Evolutionary conservation across 2,888 invertebrate species (phyloP).

Genomic region (Watsonalla cultraria): DNA sequence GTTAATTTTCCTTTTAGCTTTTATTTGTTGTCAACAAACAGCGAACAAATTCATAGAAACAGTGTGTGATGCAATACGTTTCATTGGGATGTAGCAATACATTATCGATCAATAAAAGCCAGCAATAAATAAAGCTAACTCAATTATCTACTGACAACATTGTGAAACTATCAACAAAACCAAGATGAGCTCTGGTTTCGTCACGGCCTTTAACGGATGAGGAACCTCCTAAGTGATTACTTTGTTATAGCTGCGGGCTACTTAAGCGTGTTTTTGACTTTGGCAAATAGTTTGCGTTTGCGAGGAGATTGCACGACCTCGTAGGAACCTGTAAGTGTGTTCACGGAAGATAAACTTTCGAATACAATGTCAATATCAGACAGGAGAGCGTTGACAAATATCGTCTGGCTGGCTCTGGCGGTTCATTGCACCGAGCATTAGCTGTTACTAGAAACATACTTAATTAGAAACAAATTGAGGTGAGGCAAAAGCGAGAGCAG

Average conservation of each 20-base stretch:
- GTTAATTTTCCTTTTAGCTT: not conserved
- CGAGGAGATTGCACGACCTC: constrained; percentile 44
- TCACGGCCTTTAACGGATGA: constrained; percentile 16
- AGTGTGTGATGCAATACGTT: not conserved
- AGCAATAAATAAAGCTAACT: not conserved
- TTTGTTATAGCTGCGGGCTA: not conserved
- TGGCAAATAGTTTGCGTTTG: constrained; percentile 16
- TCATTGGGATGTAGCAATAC: not conserved
- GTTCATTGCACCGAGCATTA: constrained; percentile 31
- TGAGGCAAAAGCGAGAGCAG: constrained; percentile 48
- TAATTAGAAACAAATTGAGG: constrained; percentile 29
- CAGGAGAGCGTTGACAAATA: constrained; percentile 30
- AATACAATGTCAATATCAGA: constrained; percentile 61
- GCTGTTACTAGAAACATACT: constrained; percentile 15
- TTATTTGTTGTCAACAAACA: not conserved
- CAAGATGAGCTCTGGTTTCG: constrained; percentile 8
- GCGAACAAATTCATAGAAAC: not conserved
- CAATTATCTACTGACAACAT: not conserved
- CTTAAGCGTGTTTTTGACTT: constrained; percentile 15
- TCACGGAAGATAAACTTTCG: constrained; percentile 62
- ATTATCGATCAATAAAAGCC: not conserved
- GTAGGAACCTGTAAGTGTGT: constrained; percentile 40
- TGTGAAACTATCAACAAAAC: not conserved
- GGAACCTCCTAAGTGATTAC: constrained; percentile 12
- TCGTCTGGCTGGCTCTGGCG: constrained; percentile 19